Evolutionary conservation across 2,888 invertebrate genomes (phyloP).

Genomic region (Silvanus unidentatus): DNA sequence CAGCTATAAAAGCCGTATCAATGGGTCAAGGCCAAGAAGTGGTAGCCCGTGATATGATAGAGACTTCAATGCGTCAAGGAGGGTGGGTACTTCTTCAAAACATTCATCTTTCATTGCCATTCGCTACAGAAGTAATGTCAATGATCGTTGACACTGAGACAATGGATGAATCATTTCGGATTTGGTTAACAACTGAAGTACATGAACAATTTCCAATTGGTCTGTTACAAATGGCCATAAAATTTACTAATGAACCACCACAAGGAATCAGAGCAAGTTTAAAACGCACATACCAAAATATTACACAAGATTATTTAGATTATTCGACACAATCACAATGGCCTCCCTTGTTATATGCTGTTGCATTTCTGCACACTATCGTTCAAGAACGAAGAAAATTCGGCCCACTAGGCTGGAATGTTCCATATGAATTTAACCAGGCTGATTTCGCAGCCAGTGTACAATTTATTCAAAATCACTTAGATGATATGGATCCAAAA

Average conservation of each 20-base stretch:
- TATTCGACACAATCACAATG: constrained; percentile 87
- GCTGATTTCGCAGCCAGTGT: constrained; percentile 94
- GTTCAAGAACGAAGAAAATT: constrained; percentile 94
- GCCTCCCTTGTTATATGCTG: constrained; percentile 89
- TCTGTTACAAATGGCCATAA: constrained; percentile 82
- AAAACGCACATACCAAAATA: constrained; percentile 85
- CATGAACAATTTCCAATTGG: constrained; percentile 89
- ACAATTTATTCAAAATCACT: constrained; percentile 92
- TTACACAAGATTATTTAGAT: constrained; percentile 87
- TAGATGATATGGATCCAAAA: constrained; percentile 95
- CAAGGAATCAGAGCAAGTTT: constrained; percentile 91
- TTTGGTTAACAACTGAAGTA: constrained; percentile 94
- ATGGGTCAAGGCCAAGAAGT: constrained; percentile 96
- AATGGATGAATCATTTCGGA: constrained; percentile 69
- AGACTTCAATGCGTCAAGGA: constrained; percentile 52
- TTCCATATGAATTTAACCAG: constrained; percentile 95
- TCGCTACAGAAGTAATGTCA: constrained; percentile 89
- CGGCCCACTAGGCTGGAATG: constrained; percentile 89
- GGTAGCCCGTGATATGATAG: constrained; percentile 45
- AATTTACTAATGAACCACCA: constrained; percentile 96
- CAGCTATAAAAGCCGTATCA: constrained; percentile 78
- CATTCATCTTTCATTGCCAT: constrained; percentile 90
- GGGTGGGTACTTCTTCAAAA: constrained; percentile 95
- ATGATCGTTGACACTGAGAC: constrained; percentile 78
- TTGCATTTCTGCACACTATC: constrained; percentile 91